Percentiles rank a stretch among this genome's conserved stretches.
Evolutionary conservation across 2,113 vertebrate genomes (phyloP).

Genomic region (Urocitellus parryii): DNA sequence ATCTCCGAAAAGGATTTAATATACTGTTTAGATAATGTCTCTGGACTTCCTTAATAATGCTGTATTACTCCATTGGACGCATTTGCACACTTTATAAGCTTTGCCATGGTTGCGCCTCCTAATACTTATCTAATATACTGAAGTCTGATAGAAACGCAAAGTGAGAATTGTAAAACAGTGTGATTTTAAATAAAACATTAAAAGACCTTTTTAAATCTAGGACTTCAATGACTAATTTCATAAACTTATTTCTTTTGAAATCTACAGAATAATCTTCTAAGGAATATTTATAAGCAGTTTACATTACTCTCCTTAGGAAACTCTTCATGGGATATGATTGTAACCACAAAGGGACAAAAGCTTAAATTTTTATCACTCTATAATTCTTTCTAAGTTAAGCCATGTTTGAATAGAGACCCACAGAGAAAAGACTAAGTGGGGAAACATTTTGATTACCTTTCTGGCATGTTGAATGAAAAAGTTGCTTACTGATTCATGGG

Average conservation of each 20-base stretch:
- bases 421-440: neutral
- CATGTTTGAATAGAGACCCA: neutral
- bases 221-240: constrained; percentile 26
- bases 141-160: neutral
- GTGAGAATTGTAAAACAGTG: neutral
- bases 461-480: neutral
- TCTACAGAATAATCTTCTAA: neutral
- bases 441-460: neutral
- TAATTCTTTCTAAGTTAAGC: constrained; percentile 33
- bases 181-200: constrained; percentile 51
- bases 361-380: constrained; percentile 22
- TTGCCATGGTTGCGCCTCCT: neutral
- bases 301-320: constrained; percentile 17
- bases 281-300: constrained; percentile 49
- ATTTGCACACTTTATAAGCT: neutral
- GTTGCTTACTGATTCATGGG: neutral
- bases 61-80: neutral
- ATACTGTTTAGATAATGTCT: neutral
- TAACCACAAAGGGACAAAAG: neutral
- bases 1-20: neutral
- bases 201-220: neutral
- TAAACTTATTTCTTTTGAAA: constrained; percentile 50
- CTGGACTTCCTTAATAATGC: neutral
- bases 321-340: constrained; percentile 23
- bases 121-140: neutral